Base-by-base conservation (phyloP, 2,113 vertebrate genomes). In the Tetrao urogallus region DNA sequence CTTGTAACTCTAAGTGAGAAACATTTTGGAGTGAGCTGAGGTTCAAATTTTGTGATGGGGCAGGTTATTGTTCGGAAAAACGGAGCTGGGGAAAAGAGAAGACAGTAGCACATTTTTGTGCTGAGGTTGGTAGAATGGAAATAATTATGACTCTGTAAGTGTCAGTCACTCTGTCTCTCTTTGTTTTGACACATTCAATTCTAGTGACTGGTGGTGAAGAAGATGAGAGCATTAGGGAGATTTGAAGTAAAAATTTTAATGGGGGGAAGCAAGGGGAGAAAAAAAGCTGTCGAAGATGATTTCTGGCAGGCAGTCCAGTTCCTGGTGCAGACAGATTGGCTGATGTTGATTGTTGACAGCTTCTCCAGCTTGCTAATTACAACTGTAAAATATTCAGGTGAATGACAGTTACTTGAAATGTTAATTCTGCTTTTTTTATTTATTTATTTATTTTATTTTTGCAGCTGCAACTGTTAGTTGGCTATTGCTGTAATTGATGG, bases 401-500 rank as follows among this genome's bases (percentile, higher is more conserved):
- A 98, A 95, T 97, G 98, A 98, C 98, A 98, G 98, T 97, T 97
- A 98, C 98, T 95, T 98, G 98, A 98, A 98, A 97, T 92, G 88
- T 97, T 98, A 98, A 98, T 98, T 98, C 98, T 97, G 96, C 90
- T 95, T 97, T 97, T 98, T 63, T 63, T 61, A 30, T 30, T 48
- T 50, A 45, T 30, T 52, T 54, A 17, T 43, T 43, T 43, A 25
- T 63, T 98, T 97, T 94, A 93, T 94, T 97, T 97, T 97, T 98
- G 97, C 97, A 98, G 97, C 98, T 98, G 98, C 98, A 98, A 98
- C 98, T 98, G 97, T 97, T 98, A 96, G 96, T 97, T 95, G 96
- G 95, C 98, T 98, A 98, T 98, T 97, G 90, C 95, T 93, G 58
- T 99, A 99, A 99, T 98, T 99, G 98, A 99, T 99, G 98, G 98